A percentile compares a stretch with the other conserved stretches of the same genome.
Evolutionary conservation across 92 coral and sea anemone genomes (phyloP).

Genomic region (Umimayanthus kanabou): DNA sequence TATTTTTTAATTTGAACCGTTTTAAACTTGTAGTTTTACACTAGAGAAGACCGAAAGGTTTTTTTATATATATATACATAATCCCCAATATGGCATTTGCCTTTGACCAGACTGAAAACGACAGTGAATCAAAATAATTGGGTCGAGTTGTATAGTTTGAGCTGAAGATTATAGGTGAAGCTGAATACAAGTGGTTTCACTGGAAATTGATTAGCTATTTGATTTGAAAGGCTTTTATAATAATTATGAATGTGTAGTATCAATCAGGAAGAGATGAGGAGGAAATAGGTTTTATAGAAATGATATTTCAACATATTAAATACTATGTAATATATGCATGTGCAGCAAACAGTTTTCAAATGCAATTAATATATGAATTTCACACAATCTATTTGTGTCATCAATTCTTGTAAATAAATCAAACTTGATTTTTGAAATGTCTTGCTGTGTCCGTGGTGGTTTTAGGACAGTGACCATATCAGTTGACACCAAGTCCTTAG

Average conservation of each 20-base stretch:
- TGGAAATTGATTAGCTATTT: not conserved
- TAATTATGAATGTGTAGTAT: not conserved
- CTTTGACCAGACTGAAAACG: not conserved
- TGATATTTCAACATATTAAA: not conserved
- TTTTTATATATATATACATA: too few species aligned
- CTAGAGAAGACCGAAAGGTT: too few species aligned
- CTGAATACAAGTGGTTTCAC: not conserved
- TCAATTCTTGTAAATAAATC: conserved; percentile 27
- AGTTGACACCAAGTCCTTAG: too few species aligned
- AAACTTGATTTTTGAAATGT: not conserved
- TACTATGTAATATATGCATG: not conserved
- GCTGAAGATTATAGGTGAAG: not conserved
- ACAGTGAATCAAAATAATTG: not conserved
- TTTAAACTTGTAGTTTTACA: too few species aligned
- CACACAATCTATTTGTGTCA: not conserved
- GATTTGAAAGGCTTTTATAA: not conserved
- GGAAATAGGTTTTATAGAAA: conserved; percentile 3
- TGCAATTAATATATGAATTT: conserved; percentile 6
- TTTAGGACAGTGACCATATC: too few species aligned
- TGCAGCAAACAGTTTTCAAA: conserved; percentile 12
- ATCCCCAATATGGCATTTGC: not conserved
- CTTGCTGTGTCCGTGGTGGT: not conserved
- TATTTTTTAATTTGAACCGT: too few species aligned
- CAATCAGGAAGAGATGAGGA: not conserved
- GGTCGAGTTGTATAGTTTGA: not conserved